These are phyloP conservation scores for Pseudolycoriella hygida DNA, from an alignment of 2,888 invertebrate genomes.

Conservation along the genomic window DNA sequence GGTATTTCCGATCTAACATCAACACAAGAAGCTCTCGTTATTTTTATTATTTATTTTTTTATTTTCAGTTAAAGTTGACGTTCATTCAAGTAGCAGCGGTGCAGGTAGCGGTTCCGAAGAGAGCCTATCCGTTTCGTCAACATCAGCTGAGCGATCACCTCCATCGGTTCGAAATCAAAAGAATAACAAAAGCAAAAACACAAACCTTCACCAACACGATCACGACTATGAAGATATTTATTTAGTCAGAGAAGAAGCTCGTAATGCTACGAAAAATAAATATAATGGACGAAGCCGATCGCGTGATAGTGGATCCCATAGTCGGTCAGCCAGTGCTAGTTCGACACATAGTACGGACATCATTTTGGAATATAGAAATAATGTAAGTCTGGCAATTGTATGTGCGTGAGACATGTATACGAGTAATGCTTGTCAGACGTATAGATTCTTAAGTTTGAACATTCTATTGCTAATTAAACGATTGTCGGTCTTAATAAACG, in stretches of 20 bases:
- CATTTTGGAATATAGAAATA: conserved; percentile 26
- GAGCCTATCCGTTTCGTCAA: conserved; percentile 38
- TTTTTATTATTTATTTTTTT: too few species aligned
- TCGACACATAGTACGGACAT: conserved; percentile 30
- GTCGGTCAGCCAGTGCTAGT: conserved; percentile 46
- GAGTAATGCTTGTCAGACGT: too few species aligned
- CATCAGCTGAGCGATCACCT: conserved; percentile 22
- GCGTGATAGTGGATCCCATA: conserved; percentile 56
- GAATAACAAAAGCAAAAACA: conserved; percentile 10
- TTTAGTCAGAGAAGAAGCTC: conserved; percentile 42
- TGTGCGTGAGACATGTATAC: background rate
- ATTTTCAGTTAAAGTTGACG: conserved; percentile 63
- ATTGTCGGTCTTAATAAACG: background rate
- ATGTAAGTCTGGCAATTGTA: conserved; percentile 18
- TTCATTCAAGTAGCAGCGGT: conserved; percentile 56
- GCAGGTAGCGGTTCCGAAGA: conserved; percentile 42
- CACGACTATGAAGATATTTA: conserved; percentile 75
- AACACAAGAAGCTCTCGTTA: too few species aligned
- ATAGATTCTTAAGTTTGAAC: too few species aligned
- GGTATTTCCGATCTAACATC: too few species aligned
- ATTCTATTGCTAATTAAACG: background rate
- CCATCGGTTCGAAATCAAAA: conserved; percentile 16
- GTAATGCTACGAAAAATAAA: conserved; percentile 11
- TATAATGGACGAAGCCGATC: conserved; percentile 33
- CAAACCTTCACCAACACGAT: conserved; percentile 25